Percentiles rank a stretch among this genome's conserved stretches.
Evolutionary conservation across 2,888 invertebrate species (phyloP).

Genomic region (Hermaeophaga mercurialis): DNA sequence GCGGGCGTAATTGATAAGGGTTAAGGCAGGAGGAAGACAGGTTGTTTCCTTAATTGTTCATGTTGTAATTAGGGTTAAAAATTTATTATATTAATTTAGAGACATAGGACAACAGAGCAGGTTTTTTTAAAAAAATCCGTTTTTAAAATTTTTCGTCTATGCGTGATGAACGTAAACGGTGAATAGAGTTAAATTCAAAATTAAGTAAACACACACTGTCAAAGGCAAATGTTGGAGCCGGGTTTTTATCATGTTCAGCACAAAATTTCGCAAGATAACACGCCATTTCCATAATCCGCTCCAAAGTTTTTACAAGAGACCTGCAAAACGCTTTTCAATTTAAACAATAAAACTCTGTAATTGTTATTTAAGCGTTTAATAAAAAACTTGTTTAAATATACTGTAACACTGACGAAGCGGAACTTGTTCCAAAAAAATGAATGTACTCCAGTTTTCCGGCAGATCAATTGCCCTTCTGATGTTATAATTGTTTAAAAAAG

Average conservation of each 20-base stretch:
- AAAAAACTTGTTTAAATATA: background rate
- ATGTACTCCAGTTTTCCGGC: too few species aligned
- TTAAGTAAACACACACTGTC: too few species aligned
- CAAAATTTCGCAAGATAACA: background rate
- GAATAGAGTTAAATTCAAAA: too few species aligned
- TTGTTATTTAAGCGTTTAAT: background rate
- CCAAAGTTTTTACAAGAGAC: background rate
- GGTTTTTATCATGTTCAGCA: background rate
- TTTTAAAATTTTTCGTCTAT: too few species aligned
- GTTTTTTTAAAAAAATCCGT: too few species aligned
- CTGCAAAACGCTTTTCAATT: background rate
- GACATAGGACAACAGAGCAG: too few species aligned
- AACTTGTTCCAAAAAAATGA: too few species aligned
- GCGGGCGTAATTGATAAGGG: background rate
- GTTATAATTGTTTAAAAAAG: too few species aligned
- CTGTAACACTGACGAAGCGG: background rate
- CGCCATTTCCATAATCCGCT: background rate
- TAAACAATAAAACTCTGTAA: background rate
- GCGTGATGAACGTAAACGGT: too few species aligned
- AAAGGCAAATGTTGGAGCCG: too few species aligned
- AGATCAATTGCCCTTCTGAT: too few species aligned
- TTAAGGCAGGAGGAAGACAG: background rate
- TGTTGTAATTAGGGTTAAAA: background rate
- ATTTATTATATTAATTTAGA: background rate
- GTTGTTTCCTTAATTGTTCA: background rate